These are phyloP conservation scores for Pogonomyrmex californicus DNA, from an alignment of 1,140 invertebrate species.

Conservation along the genomic window DNA sequence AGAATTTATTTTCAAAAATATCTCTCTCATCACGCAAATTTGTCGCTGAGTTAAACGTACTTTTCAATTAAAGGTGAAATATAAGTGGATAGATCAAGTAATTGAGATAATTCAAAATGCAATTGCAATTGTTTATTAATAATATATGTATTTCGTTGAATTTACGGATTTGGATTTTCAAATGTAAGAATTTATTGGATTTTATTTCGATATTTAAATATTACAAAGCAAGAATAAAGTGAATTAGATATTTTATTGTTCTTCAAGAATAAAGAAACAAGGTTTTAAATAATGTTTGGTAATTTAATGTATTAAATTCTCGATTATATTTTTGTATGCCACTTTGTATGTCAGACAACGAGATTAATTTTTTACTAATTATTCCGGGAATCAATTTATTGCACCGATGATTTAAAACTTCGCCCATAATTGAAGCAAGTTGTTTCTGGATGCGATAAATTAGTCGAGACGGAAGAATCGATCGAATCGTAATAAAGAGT, in stretches of 20 bases:
- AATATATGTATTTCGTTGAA: neutral
- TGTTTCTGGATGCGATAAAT: constrained; percentile 1
- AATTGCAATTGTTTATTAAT: neutral
- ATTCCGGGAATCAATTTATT: neutral
- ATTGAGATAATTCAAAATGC: neutral
- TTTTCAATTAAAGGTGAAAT: neutral
- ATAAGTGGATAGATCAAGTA: neutral
- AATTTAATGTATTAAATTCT: neutral
- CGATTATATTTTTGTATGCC: neutral
- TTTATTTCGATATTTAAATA: neutral
- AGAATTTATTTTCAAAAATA: neutral
- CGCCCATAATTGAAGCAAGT: neutral
- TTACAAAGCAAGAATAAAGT: neutral
- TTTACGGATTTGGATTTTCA: neutral
- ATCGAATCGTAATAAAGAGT: neutral
- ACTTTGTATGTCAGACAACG: too few species aligned
- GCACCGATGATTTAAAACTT: neutral
- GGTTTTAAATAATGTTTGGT: neutral
- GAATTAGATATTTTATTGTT: neutral
- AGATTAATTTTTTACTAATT: constrained; percentile 13
- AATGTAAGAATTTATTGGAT: too few species aligned
- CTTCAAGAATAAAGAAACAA: neutral
- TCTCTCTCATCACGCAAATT: neutral
- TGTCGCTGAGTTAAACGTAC: neutral
- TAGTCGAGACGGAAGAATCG: neutral